Conservation (phyloP, 1,140 invertebrate genomes). For the Conopomorpha cramerella region DNA sequence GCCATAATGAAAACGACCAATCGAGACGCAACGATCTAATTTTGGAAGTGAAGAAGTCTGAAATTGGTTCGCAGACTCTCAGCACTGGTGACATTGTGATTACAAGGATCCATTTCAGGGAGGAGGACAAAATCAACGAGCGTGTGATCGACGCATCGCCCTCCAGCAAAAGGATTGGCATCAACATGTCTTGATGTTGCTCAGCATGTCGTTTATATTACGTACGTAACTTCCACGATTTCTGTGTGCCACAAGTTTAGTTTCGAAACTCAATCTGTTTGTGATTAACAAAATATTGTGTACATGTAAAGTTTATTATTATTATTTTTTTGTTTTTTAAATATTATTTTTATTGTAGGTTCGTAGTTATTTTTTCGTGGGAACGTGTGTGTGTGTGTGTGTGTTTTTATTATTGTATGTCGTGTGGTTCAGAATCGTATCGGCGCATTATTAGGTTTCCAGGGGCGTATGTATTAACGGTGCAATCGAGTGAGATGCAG, state of each 20-base stretch:
- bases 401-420: no score
- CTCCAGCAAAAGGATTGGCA: conserved; percentile 32
- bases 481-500: conserved; percentile 32
- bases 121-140: conserved; percentile 66
- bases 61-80: conserved; percentile 77
- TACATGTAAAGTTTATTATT: conserved; percentile 35
- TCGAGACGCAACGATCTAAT: conserved; percentile 50
- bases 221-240: conserved; percentile 25
- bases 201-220: conserved; percentile 16
- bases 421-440: no score
- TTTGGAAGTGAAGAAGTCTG: conserved; percentile 43
- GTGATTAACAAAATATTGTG: no score
- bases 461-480: conserved; percentile 23
- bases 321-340: conserved; percentile 29
- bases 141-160: conserved; percentile 57
- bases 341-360: no score
- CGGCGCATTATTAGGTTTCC: conserved; percentile 19
- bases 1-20: conserved; percentile 50
- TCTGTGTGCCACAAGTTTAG: conserved; percentile 47
- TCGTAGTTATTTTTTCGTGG: no score
- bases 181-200: conserved; percentile 47
- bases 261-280: conserved; percentile 33
- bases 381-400: no score
- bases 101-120: conserved; percentile 84
- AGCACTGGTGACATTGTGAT: conserved; percentile 94